A percentile compares a stretch with the other conserved stretches of the same genome.
phyloP scores from a whole-genome alignment of 2,888 invertebrate genomes.

The Dolichopus griseipennis region DNA sequence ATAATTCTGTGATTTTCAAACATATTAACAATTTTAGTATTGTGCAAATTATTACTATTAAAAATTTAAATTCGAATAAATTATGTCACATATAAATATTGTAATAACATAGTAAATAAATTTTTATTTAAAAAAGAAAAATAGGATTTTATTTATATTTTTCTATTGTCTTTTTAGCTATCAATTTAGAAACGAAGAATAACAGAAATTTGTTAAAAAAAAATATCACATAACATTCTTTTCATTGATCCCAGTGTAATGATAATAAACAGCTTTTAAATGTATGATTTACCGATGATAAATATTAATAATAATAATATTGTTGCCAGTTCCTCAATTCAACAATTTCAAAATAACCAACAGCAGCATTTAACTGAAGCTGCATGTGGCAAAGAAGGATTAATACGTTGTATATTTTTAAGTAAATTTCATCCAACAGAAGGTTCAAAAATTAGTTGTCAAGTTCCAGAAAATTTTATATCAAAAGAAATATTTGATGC shows the following conservation, averaged over 20 bases:
- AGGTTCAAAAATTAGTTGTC: constrained; percentile 76
- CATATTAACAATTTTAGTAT: no score
- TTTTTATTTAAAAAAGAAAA: background rate
- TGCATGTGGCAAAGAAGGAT: constrained; percentile 57
- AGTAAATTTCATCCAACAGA: constrained; percentile 68
- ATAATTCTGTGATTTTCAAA: no score
- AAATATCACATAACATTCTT: background rate
- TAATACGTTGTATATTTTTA: constrained; percentile 73
- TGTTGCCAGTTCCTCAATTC: background rate
- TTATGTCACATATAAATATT: no score
- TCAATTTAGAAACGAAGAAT: background rate
- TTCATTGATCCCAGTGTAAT: background rate
- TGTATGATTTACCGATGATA: constrained; percentile 5
- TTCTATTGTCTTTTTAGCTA: background rate
- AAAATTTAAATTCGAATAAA: no score
- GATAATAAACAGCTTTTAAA: background rate
- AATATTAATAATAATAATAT: constrained; percentile 2
- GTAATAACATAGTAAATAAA: no score
- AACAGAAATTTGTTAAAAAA: background rate
- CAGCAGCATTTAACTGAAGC: background rate
- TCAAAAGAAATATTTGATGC: constrained; percentile 91
- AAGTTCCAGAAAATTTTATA: constrained; percentile 84
- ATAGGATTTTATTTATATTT: background rate
- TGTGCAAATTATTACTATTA: no score
- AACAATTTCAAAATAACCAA: background rate